A percentile compares a stretch with the other conserved stretches of the same genome.
These are phyloP conservation scores for Pterocles gutturalis DNA, from an alignment of 2,113 vertebrate species.

Conservation along the genomic window DNA sequence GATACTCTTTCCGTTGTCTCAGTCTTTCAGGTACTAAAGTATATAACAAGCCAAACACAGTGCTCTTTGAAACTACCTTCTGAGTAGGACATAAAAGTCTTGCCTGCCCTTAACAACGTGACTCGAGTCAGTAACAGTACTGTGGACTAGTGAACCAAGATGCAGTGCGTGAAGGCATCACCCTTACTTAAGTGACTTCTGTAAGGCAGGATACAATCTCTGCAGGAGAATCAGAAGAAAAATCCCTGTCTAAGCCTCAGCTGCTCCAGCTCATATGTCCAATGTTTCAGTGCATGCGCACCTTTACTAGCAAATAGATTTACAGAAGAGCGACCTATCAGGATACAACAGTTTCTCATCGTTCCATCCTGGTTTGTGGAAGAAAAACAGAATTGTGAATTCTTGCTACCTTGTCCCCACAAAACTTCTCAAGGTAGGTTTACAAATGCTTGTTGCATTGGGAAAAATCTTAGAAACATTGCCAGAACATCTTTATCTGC, in stretches of 20 bases:
- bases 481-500: not conserved
- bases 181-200: not conserved
- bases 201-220: not conserved
- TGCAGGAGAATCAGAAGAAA: not conserved
- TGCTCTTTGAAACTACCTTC: constrained; percentile 19
- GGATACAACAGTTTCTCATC: not conserved
- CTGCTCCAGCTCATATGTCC: not conserved
- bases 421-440: not conserved
- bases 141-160: not conserved
- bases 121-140: not conserved
- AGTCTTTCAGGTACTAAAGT: not conserved
- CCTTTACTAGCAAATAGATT: not conserved
- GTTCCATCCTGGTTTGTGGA: not conserved
- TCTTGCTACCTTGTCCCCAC: not conserved
- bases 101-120: not conserved
- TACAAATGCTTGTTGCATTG: not conserved
- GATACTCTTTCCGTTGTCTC: not conserved
- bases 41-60: not conserved
- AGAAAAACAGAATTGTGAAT: not conserved
- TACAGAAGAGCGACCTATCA: not conserved
- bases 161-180: not conserved
- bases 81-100: not conserved
- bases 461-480: not conserved
- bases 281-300: not conserved
- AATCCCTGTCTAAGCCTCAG: not conserved